Percentiles rank a stretch among this genome's conserved stretches.
Conservation (phyloP, 2,888 invertebrate species). For the Heliconius erato region DNA sequence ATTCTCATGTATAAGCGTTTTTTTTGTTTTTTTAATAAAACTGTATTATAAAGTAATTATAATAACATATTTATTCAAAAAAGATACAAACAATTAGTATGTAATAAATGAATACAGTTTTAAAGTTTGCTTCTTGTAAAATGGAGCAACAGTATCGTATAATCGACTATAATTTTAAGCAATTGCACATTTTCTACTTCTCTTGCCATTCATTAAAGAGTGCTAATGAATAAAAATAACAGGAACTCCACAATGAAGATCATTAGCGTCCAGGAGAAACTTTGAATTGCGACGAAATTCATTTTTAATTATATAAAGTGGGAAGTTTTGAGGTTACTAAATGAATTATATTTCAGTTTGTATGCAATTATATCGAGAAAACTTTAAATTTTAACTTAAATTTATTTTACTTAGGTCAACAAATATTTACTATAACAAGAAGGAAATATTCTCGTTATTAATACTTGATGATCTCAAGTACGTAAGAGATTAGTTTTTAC, state of each 20-base stretch:
- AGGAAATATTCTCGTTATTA: too few species aligned
- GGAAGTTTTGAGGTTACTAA: constrained; percentile 36
- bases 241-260: constrained; percentile 66
- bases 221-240: constrained; percentile 65
- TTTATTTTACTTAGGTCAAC: too few species aligned
- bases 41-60: neutral
- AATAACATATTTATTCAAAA: neutral
- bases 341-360: constrained; percentile 6
- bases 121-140: neutral
- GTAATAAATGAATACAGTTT: neutral
- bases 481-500: too few species aligned
- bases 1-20: too few species aligned
- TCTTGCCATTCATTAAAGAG: constrained; percentile 55
- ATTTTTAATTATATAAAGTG: constrained; percentile 69
- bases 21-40: neutral
- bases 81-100: neutral
- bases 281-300: constrained; percentile 70
- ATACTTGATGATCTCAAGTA: too few species aligned
- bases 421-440: too few species aligned
- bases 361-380: neutral
- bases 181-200: constrained; percentile 41
- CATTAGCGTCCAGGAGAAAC: constrained; percentile 62
- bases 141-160: neutral
- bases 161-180: constrained; percentile 31
- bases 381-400: neutral